A percentile compares a stretch with the other conserved stretches of the same genome.
These are phyloP conservation scores for Microtus montanus DNA, from an alignment of 2,113 vertebrate genomes.

Conservation along the genomic window DNA sequence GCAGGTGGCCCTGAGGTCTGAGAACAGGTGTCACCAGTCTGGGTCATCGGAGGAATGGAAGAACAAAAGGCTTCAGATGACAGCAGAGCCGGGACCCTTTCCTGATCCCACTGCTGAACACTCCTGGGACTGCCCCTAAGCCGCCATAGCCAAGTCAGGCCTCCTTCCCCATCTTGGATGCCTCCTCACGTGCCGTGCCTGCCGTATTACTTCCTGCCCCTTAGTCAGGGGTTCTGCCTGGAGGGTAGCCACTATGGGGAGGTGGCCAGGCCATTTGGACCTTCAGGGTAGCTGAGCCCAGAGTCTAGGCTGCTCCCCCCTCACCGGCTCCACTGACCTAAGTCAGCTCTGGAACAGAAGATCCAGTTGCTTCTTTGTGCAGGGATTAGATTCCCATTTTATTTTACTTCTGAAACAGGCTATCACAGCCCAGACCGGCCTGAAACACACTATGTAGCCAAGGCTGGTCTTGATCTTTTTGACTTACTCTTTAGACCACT, in stretches of 20 bases:
- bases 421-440: too few relatives aligned
- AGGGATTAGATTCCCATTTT: not conserved
- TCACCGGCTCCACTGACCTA: not conserved
- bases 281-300: not conserved
- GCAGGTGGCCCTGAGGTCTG: not conserved
- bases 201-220: too few relatives aligned
- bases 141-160: not conserved
- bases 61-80: not conserved
- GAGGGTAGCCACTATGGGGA: not conserved
- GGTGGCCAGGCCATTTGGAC: not conserved
- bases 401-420: not conserved
- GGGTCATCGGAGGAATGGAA: not conserved
- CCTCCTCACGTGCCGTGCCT: accelerated
- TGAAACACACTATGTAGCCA: not conserved
- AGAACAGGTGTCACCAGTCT: not conserved
- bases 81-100: not conserved
- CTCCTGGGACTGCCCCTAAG: not conserved
- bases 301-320: accelerated
- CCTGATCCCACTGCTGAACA: not conserved
- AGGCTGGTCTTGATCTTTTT: not conserved
- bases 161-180: not conserved
- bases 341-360: too few relatives aligned
- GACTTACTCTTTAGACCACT: not conserved
- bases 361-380: not conserved
- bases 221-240: not conserved